Conservation (phyloP, 2,888 invertebrate genomes). For the Hirtodrosophila alboralis region DNA sequence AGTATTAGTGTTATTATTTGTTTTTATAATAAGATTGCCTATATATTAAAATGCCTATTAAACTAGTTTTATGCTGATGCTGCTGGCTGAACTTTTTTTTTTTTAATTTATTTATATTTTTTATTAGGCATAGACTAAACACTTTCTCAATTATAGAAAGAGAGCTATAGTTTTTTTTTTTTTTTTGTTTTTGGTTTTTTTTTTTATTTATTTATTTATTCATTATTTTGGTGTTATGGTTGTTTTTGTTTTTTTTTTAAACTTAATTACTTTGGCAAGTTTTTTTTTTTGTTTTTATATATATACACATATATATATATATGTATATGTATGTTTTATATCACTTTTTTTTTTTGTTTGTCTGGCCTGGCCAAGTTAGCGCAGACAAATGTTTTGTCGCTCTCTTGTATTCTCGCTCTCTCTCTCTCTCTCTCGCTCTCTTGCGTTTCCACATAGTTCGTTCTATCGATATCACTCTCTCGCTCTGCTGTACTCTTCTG, state of each 20-base stretch:
- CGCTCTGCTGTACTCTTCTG: conserved; percentile 5
- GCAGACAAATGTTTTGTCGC: conserved; percentile 30
- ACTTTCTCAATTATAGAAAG: conserved; percentile 22
- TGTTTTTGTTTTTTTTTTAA: conserved; percentile 3
- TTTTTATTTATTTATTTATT: no score
- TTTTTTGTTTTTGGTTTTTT: neutral
- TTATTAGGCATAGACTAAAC: conserved; percentile 50
- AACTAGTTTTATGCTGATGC: conserved; percentile 49
- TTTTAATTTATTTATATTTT: no score
- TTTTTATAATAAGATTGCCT: conserved; percentile 48
- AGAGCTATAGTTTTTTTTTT: conserved; percentile 21
- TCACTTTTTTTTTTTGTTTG: conserved; percentile 61
- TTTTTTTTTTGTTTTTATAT: conserved; percentile 31
- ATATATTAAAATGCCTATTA: conserved; percentile 46
- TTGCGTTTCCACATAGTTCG: neutral
- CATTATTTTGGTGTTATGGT: conserved; percentile 10
- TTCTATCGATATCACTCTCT: conserved; percentile 1
- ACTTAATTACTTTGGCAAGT: no score
- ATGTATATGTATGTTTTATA: conserved; percentile 65
- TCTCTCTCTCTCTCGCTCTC: conserved; percentile 8
- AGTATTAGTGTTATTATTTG: conserved; percentile 23
- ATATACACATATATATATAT: no score
- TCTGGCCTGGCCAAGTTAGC: conserved; percentile 54
- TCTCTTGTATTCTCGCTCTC: conserved; percentile 5
- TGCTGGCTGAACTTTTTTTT: conserved; percentile 52